Conservation (phyloP, 2,888 invertebrate genomes). For the Flabesymbios commensalis region DNA sequence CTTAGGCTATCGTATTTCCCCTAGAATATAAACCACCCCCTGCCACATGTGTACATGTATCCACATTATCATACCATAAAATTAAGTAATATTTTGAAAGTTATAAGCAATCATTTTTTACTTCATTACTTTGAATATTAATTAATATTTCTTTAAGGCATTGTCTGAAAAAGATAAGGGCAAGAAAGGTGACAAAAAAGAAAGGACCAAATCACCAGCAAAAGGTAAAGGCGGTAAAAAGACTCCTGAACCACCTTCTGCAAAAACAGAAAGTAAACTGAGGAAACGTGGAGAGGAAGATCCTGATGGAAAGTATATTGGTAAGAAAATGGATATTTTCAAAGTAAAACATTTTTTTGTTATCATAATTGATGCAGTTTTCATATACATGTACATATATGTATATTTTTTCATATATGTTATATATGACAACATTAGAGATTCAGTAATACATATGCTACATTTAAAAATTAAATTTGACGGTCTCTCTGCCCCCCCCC, state of each 20-base stretch:
- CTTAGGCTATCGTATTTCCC: too few species aligned
- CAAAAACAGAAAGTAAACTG: slow-evolving; percentile 58
- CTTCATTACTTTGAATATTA: too few species aligned
- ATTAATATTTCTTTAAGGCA: neutral
- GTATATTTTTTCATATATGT: neutral
- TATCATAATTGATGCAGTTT: too few species aligned
- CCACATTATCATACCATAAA: too few species aligned
- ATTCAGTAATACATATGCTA: neutral
- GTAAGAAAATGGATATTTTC: slow-evolving; percentile 36
- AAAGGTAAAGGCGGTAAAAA: slow-evolving; percentile 56
- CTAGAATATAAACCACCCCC: too few species aligned
- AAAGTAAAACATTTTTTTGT: neutral
- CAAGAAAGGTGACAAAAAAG: slow-evolving; percentile 40
- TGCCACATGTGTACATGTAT: too few species aligned
- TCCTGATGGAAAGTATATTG: slow-evolving; percentile 56
- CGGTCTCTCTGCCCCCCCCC: too few species aligned
- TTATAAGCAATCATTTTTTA: too few species aligned
- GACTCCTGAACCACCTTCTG: slow-evolving; percentile 54
- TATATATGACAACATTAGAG: neutral
- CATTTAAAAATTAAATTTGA: too few species aligned
- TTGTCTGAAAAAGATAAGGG: slow-evolving; percentile 28
- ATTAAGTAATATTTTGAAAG: too few species aligned
- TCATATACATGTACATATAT: too few species aligned
- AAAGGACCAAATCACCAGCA: slow-evolving; percentile 47
- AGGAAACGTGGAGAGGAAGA: slow-evolving; percentile 60